Base-by-base conservation (phyloP, 1,140 invertebrate genomes). In the Caenorhabditis latens region DNA sequence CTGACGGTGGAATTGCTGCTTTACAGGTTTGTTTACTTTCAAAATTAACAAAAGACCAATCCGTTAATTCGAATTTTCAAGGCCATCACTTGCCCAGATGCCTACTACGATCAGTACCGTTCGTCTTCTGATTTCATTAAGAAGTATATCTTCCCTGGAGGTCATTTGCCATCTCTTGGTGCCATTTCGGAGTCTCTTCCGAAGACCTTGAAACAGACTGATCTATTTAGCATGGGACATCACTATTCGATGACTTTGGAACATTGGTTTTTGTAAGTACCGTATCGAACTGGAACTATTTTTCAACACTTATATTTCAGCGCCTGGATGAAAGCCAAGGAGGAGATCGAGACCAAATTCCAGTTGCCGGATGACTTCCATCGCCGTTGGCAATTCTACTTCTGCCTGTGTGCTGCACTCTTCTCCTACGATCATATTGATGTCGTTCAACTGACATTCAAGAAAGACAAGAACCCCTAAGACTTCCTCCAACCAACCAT, bases 371-470 rank as follows among this genome's bases (percentile, higher is more conserved):
- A 42, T 16, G 61, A 32, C 6, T 91, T 91, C 79, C 87, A 88
- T 84, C 88, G 90, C n/a, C 89, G 90, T 50, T 90, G 90, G 90
- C 84, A 91, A 55, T 89, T 90, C 87, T 90, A 90, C 67, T 90
- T 90, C 40, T 75, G 58, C 4, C 82, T 90, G n/a, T 90, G 90
- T 65, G 87, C 88, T 14, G 90, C 90, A 24, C 85, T 90, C 5
- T 90, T 90, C 79, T 85, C 83, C 19, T 83, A 91, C 53, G 88
- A 86, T 50, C 84, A 90, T 84, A 90, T 90, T 53, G 84, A 90
- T 61, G 85, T 82, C n/a, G 82, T 90, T 21, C 89, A 90, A 57
- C 42, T 90, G 21, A 50, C 83, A 19, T 61, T 84, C 43, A 42
- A 65, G n/a, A 87, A 87, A 40, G n/a, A 75, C 50, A 84, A 84